Base-by-base conservation (phyloP, 2,888 invertebrate genomes). In the Sarcophaga rosellei region DNA sequence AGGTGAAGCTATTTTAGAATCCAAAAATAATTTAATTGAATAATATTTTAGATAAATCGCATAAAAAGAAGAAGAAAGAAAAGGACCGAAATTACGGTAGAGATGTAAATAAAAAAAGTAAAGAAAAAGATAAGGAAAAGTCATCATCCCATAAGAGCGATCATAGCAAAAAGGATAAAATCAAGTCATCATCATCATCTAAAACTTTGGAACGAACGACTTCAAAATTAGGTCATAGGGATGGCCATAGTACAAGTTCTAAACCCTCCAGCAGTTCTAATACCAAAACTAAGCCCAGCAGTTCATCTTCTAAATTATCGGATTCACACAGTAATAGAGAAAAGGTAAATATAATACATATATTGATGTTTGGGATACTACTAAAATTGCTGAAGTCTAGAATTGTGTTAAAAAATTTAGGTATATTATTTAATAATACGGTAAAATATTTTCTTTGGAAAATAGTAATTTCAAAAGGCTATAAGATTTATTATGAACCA, bases 11-110 rank as follows among this genome's bases (percentile, higher is more conserved):
- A 21, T 1, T 20, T 57, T 23, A 44, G 10, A 15, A 3, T 25
- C 8, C 2, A n/a, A 4, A 11, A n/a, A n/a, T 47, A 20, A 59
- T 10, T 12, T 4, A 12, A 20, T 61, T 11, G 10, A 15, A 1
- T 45, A 59, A 45, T 73, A 72, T 44, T 88, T 81, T 84, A 83
- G 91, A 92, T 47, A 91, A 91, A 88, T 91, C 90, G 88, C 92
- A 92, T 81, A 93, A 92, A 84, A 92, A 92, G 88, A 93, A 93
- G 89, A 93, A 92, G 87, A 93, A 92, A 90, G 93, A 93, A 87
- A 92, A 92, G 87, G 92, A 93, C 86, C 91, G 82, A 5, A 73
- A 88, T 15, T 62, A 79, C n/a, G 87, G 86, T 15, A 82, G 66
- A 72, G 75, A 88, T 59, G 80, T 79, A 81, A 72, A 79, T 15